Base-by-base conservation (phyloP, 2,113 vertebrate species). In the Pogonocichla stellata region DNA sequence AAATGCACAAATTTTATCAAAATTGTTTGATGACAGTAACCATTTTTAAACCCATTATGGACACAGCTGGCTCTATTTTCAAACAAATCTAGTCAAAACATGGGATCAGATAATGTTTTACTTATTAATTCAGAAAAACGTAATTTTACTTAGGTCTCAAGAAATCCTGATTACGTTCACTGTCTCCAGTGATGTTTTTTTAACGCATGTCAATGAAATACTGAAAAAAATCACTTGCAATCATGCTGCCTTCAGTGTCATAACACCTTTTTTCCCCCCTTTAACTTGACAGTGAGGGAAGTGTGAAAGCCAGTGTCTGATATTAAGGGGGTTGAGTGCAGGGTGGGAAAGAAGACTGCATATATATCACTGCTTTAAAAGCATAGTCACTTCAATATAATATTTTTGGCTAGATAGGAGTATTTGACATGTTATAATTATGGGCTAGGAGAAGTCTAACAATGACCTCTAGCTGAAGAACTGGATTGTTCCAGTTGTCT, bases 161-260 rank as follows among this genome's bases (percentile, higher is more conserved):
- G 62, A 56, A 91, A 57, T 17, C 6, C 9, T 38, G 23, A 42
- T 51, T 40, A 6, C 38, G 15, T n/a, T 14, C 8, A 22, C 16
- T 74, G 24, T 31, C 25, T 67, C 72, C 10, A 38, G 10, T 74
- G n/a, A 20, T 3, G 2, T 0, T 6, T 71, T 73, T 42, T 65
- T 14, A 69, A 24, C 19, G 4, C 15, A 3, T 12, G 2, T 34
- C 38, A 50, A 6, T 22, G 20, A n/a, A 72, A 34, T 60, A 57
- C 2, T 40, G 53, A 10, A 38, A 56, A 53, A 67, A 38, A 29
- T 45, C 4, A 16, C 12, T 38, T 86, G 31, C 43, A 73, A n/a
- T 29, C 0, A 0, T 9, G 19, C 12, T 78, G 3, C 8, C 9
- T 65, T 65, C 6, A 6, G 9, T 75, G 45, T 43, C 5, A 2